Conservation (phyloP, 2,888 invertebrate genomes). For the Ophioninae sp. region DNA sequence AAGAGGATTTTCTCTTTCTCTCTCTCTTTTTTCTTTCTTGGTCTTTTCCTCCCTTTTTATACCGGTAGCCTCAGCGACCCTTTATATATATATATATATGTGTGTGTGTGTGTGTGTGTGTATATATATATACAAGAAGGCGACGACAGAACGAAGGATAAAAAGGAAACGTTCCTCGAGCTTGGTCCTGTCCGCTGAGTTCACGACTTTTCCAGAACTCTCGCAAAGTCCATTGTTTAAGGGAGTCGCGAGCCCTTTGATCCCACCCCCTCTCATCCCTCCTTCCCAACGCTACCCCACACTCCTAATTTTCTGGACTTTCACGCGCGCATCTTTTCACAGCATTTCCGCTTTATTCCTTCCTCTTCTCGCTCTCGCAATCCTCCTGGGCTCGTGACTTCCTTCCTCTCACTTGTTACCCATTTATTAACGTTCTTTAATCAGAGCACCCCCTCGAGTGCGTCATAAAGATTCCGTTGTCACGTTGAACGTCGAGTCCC, state of each 20-base stretch:
- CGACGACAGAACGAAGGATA: constrained; percentile 58
- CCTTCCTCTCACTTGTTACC: constrained; percentile 29
- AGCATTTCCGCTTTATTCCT: constrained; percentile 22
- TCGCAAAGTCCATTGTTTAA: constrained; percentile 61
- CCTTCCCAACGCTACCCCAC: neutral
- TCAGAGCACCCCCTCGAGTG: constrained; percentile 60
- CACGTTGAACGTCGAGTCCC: constrained; percentile 3
- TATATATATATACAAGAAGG: constrained; percentile 6
- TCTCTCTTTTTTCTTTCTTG: neutral
- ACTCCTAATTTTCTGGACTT: constrained; percentile 30
- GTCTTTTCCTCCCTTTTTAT: neutral
- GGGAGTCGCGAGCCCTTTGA: constrained; percentile 63
- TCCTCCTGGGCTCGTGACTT: constrained; percentile 1
- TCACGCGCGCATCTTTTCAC: constrained; percentile 49
- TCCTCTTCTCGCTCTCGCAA: constrained; percentile 23
- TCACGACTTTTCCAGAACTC: constrained; percentile 67
- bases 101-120: no score
- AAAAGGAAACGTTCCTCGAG: constrained; percentile 52
- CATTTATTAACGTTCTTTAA: constrained; percentile 64
- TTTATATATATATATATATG: constrained; percentile 4
- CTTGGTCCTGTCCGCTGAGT: constrained; percentile 55
- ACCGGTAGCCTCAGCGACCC: neutral
- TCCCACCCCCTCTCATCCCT: constrained; percentile 62
- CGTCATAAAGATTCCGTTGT: constrained; percentile 60
- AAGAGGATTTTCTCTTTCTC: constrained; percentile 13